Conservation (phyloP, 1,140 invertebrate genomes). For the Odontomachus brunneus region DNA sequence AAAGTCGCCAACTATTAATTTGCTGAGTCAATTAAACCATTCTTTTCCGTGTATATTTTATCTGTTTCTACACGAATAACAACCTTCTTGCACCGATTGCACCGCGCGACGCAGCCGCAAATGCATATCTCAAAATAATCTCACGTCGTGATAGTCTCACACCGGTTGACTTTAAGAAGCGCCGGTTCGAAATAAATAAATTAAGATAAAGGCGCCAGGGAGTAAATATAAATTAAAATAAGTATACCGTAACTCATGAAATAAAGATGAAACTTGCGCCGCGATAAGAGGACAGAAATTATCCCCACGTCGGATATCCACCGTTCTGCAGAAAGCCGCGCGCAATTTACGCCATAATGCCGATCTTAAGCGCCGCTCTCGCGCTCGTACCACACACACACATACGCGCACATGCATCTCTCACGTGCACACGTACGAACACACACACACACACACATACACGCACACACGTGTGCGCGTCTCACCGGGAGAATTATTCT, state of each 20-base stretch:
- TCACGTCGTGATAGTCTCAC: not conserved
- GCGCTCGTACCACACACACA: too few species aligned
- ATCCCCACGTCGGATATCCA: slow-evolving; percentile 30
- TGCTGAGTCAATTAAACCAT: too few species aligned
- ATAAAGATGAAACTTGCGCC: slow-evolving; percentile 34
- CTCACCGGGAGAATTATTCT: slow-evolving; percentile 36
- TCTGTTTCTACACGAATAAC: too few species aligned
- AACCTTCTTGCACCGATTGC: too few species aligned
- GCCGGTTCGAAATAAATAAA: slow-evolving; percentile 11
- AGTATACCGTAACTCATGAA: slow-evolving; percentile 22
- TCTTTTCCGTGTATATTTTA: too few species aligned
- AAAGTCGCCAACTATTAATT: too few species aligned
- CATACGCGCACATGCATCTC: too few species aligned
- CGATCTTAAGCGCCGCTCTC: slow-evolving; percentile 21
- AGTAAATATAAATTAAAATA: slow-evolving; percentile 30
- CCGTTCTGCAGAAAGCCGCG: slow-evolving; percentile 31
- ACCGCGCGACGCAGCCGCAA: too few species aligned
- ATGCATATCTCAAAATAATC: too few species aligned
- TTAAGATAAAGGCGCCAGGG: not conserved
- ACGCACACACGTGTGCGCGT: not conserved
- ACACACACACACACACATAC: not conserved
- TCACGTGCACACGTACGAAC: too few species aligned
- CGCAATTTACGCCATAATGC: slow-evolving; percentile 51
- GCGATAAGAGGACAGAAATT: slow-evolving; percentile 40
- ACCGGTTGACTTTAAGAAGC: slow-evolving; percentile 10